A percentile compares a stretch with the other conserved stretches of the same genome.
Conservation (phyloP, 2,797 vertebrate genomes). For the Gambusia yucatana region DNA sequence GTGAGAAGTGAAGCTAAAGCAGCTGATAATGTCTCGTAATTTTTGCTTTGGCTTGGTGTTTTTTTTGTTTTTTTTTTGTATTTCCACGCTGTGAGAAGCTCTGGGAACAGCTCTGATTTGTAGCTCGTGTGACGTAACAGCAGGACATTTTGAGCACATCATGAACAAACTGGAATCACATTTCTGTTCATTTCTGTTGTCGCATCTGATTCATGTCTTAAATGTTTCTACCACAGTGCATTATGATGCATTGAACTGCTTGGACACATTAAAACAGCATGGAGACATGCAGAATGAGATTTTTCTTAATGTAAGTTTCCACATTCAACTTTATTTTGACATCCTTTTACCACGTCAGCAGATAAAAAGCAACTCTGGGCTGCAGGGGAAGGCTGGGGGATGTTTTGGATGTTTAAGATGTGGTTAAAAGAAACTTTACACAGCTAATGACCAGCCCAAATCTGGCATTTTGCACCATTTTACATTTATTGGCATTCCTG, state of each 20-base stretch:
- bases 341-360: constrained; percentile 23
- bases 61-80: constrained; percentile 6
- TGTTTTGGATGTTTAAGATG: constrained; percentile 34
- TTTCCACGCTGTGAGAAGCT: constrained; percentile 34
- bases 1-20: constrained; percentile 38
- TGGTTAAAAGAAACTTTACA: constrained; percentile 23
- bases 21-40: constrained; percentile 39
- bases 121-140: constrained; percentile 35
- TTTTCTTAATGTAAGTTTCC: not conserved
- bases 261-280: constrained; percentile 9
- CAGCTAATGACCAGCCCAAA: constrained; percentile 1
- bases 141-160: constrained; percentile 36
- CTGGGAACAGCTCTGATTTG: constrained; percentile 38
- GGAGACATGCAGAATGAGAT: constrained; percentile 1
- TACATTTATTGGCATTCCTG: not conserved
- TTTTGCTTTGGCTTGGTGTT: constrained; percentile 29
- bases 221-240: constrained; percentile 15
- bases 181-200: constrained; percentile 31
- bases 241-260: constrained; percentile 29
- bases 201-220: constrained; percentile 41
- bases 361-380: constrained; percentile 11
- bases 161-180: constrained; percentile 39
- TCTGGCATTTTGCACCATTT: not conserved
- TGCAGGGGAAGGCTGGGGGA: not conserved
- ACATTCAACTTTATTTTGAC: constrained; percentile 27